A percentile compares a stretch with the other conserved stretches of the same genome.
phyloP scores from a whole-genome alignment of 2,113 vertebrate genomes.

The Corvus hawaiiensis region DNA sequence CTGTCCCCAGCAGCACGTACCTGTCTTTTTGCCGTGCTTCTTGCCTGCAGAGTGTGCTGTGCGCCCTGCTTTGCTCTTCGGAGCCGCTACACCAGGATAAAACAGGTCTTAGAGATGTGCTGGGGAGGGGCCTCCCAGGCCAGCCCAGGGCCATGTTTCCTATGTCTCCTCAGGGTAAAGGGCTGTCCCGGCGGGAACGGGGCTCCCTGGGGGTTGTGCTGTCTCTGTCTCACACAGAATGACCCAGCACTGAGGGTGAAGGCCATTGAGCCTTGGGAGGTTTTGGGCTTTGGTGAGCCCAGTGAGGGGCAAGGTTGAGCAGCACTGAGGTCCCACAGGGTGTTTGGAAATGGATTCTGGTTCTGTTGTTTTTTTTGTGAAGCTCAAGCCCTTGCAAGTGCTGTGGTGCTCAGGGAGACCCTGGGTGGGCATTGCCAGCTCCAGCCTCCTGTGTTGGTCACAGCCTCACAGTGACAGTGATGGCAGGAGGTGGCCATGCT shows the following conservation, averaged over 20 bases:
- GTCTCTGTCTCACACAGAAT: neutral
- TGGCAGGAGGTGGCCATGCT: neutral
- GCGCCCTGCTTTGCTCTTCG: slow-evolving; percentile 48
- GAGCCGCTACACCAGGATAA: neutral
- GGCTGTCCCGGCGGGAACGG: neutral
- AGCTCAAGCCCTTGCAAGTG: neutral
- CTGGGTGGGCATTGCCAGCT: neutral
- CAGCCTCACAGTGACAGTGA: neutral
- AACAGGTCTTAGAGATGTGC: neutral
- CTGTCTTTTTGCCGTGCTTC: slow-evolving; percentile 18
- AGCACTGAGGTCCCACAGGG: neutral
- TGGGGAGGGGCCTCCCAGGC: neutral
- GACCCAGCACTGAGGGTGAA: neutral
- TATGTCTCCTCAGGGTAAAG: neutral
- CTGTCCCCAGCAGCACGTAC: neutral
- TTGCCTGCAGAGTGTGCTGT: slow-evolving; percentile 60
- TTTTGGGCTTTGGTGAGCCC: neutral
- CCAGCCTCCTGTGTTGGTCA: accelerated
- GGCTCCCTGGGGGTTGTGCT: neutral
- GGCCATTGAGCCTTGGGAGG: neutral
- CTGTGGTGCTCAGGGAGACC: neutral
- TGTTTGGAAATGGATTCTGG: neutral
- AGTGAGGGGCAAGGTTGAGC: neutral
- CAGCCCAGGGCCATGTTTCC: neutral
- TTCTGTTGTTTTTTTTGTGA: neutral